These are phyloP conservation scores for Avahi laniger DNA, from an alignment of 2,797 vertebrate species.

Conservation along the genomic window DNA sequence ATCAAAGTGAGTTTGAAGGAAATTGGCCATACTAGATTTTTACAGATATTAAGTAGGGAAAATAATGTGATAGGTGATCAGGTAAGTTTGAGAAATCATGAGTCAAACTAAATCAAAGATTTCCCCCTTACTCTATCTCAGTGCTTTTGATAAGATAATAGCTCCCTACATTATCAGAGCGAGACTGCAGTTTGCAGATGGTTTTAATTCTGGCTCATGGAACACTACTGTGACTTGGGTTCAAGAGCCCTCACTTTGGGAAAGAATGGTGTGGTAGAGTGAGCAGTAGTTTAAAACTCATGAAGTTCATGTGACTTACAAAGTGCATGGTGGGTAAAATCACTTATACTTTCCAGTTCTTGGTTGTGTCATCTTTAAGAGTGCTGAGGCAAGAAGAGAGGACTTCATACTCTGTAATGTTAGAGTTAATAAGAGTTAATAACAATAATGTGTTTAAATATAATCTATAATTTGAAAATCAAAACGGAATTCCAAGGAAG, in stretches of 20 bases:
- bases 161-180: neutral
- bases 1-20: neutral
- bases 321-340: neutral
- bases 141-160: neutral
- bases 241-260: neutral
- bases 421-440: neutral
- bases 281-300: neutral
- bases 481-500: neutral
- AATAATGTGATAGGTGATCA: neutral
- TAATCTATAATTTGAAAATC: neutral
- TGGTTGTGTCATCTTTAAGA: neutral
- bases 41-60: neutral
- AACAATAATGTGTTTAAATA: neutral
- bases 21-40: neutral
- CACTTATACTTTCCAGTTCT: neutral
- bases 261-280: fast-evolving
- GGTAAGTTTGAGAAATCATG: neutral
- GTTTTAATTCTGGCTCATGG: neutral
- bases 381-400: neutral
- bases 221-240: neutral
- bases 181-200: neutral
- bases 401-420: neutral
- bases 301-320: neutral
- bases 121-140: neutral
- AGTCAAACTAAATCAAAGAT: neutral